Evolutionary conservation across 2,888 invertebrate species (phyloP).

Genomic region (Platycnemis pennipes): DNA sequence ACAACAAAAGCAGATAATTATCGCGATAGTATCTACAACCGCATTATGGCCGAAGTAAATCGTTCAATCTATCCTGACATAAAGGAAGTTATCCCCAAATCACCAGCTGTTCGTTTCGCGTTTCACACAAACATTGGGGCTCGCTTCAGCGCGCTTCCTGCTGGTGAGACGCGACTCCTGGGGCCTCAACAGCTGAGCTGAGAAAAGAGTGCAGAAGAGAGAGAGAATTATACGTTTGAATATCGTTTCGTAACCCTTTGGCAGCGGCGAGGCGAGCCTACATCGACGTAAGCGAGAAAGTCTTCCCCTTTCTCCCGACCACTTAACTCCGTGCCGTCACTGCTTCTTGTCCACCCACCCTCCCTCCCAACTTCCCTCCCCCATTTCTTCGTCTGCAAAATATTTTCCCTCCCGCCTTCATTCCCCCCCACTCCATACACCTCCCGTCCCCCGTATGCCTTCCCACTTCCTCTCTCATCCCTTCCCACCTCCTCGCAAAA

Average conservation of each 20-base stretch:
- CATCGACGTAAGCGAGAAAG: conserved; percentile 59
- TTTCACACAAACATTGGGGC: not conserved
- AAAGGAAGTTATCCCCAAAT: not conserved
- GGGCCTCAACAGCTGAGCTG: conserved; percentile 49
- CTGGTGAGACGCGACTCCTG: too few species aligned
- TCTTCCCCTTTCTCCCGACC: conserved; percentile 42
- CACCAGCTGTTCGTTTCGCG: not conserved
- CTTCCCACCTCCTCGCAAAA: not conserved
- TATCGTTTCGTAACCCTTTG: conserved; percentile 58
- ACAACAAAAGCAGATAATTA: too few species aligned
- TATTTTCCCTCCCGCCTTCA: too few species aligned
- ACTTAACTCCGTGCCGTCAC: not conserved
- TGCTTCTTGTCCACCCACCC: not conserved
- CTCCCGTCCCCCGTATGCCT: not conserved
- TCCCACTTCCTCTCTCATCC: not conserved
- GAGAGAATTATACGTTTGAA: not conserved
- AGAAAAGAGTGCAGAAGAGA: not conserved
- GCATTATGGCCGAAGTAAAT: too few species aligned
- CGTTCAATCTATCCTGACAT: not conserved
- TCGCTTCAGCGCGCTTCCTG: conserved; percentile 1
- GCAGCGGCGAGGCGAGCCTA: conserved; percentile 51
- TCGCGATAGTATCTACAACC: too few species aligned
- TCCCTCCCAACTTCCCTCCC: not conserved
- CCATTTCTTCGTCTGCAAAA: not conserved
- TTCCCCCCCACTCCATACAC: not conserved